A percentile compares a stretch with the other conserved stretches of the same genome.
These are phyloP conservation scores for Lophura nycthemera DNA, from an alignment of 2,113 vertebrate species.

Conservation along the genomic window DNA sequence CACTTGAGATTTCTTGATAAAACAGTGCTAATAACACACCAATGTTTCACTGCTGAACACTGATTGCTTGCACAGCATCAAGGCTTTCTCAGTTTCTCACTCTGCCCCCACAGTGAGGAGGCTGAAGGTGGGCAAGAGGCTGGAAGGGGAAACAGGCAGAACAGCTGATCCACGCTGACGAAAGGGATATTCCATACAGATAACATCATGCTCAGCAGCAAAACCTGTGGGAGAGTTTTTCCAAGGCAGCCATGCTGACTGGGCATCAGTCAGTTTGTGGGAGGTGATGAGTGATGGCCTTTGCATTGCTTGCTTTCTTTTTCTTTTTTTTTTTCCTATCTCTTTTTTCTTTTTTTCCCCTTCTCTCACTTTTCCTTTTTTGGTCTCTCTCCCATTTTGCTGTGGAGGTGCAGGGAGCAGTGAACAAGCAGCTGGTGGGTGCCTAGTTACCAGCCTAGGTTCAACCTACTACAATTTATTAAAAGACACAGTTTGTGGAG, in stretches of 20 bases:
- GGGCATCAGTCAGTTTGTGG: not conserved
- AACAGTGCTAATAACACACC: not conserved
- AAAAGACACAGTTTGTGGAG: not conserved
- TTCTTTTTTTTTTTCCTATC: not conserved
- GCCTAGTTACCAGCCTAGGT: not conserved
- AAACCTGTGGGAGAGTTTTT: rapidly evolving
- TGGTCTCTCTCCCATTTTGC: not conserved
- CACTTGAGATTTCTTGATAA: not conserved
- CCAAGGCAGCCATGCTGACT: not conserved
- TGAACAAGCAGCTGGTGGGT: not conserved
- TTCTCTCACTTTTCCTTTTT: not conserved
- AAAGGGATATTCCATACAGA: not conserved
- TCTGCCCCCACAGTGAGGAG: not conserved
- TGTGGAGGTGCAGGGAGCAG: not conserved
- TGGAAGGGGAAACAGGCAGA: not conserved
- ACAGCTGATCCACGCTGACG: not conserved
- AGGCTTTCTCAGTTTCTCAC: not conserved
- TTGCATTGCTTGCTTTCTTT: not conserved
- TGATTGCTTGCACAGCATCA: not conserved
- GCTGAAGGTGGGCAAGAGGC: not conserved
- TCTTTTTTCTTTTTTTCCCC: not conserved
- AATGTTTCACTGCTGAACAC: not conserved
- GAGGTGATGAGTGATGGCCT: not conserved
- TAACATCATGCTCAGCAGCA: not conserved
- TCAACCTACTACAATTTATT: not conserved